Evolutionary conservation across 2,888 invertebrate species (phyloP), one percentile per base, ranked within the genome.

Genomic region (Parthenolecanium corni): DNA sequence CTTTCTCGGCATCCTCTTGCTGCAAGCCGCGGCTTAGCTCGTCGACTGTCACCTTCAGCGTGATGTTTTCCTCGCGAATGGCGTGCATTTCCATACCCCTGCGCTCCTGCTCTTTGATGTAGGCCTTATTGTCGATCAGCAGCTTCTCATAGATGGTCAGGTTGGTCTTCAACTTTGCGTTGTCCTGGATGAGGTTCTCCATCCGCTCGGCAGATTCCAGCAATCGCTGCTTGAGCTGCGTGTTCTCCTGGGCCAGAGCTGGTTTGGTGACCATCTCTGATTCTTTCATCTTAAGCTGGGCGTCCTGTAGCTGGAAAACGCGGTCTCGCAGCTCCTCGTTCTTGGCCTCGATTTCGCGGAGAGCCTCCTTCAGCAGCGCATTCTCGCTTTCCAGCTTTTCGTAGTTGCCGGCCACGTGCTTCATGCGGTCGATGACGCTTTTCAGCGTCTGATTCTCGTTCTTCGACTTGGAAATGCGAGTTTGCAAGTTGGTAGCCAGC

Each of bases 111-210:
- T 51, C 20, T 14, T 49, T 36, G 21, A 61, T 47, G 38, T 49
- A 51, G 5, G 40, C 40, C 24, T 61, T 61, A 18, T 38, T 61
- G 9, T 61, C 61, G 20, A 51, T 23, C 21, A 61, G 24, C 40
- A 61, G 31, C 36, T 40, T 61, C 51, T 61, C 61, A 51, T 61
- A 61, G n/a, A 61, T 21, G 36, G 47, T 51, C 16, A 61, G 49
- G 24, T 51, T 61, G 9, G 36, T 51, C 49, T 61, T 51, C 40
- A 61, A 31, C 21, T 61, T 61, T 14, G 20, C 11, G 36, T 40
- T 51, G 11, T 18, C 49, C 18, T 49, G 49, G 9, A 14, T 36
- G n/a, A 51, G 31, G 21, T 12, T 18, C 31, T 40, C 38, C 6
- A 61, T 11, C 11, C 40, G 20, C 6, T 49, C 36, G 23, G 47